A percentile compares a stretch with the other conserved stretches of the same genome.
phyloP scores from a whole-genome alignment of 30 jellyfish, hydroid and myxozoan genomes.

The Pseudorhiza aurosa region DNA sequence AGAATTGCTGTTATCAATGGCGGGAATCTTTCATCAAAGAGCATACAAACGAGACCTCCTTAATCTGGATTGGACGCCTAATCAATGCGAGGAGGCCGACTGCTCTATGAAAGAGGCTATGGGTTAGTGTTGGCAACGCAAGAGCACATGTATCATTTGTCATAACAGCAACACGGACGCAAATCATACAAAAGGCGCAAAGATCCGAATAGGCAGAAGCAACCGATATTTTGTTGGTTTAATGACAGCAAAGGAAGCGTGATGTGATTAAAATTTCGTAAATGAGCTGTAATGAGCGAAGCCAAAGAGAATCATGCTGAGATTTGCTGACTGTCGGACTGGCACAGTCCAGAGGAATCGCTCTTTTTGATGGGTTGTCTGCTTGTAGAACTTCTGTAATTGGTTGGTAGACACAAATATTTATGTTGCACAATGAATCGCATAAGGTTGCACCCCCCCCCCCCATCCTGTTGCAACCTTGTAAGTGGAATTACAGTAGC shows the following conservation, averaged over 20 bases:
- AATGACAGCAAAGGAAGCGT: conserved; percentile 2
- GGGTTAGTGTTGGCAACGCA: conserved; percentile 48
- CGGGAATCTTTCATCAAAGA: conserved; percentile 45
- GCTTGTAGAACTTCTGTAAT: too few relatives aligned
- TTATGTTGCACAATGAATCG: too few relatives aligned
- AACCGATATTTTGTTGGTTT: background rate
- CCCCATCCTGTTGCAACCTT: too few relatives aligned
- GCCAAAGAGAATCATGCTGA: background rate
- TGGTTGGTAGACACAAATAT: too few relatives aligned
- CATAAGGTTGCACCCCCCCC: too few relatives aligned
- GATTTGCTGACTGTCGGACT: background rate
- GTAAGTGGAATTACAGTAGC: too few relatives aligned
- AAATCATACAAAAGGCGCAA: background rate
- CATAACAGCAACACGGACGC: conserved; percentile 5
- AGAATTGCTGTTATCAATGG: background rate
- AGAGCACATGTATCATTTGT: conserved; percentile 18
- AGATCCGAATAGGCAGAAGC: conserved; percentile 14
- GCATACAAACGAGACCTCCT: conserved; percentile 11
- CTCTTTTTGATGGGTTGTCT: too few relatives aligned
- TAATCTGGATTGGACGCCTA: conserved; percentile 34
- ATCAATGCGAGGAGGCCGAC: conserved; percentile 48
- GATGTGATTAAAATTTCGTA: background rate
- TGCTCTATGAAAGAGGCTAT: conserved; percentile 9
- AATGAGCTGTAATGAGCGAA: background rate
- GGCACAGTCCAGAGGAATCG: background rate